These are phyloP conservation scores for Callimorpha dominula DNA, from an alignment of 2,888 invertebrate species.

Conservation along the genomic window DNA sequence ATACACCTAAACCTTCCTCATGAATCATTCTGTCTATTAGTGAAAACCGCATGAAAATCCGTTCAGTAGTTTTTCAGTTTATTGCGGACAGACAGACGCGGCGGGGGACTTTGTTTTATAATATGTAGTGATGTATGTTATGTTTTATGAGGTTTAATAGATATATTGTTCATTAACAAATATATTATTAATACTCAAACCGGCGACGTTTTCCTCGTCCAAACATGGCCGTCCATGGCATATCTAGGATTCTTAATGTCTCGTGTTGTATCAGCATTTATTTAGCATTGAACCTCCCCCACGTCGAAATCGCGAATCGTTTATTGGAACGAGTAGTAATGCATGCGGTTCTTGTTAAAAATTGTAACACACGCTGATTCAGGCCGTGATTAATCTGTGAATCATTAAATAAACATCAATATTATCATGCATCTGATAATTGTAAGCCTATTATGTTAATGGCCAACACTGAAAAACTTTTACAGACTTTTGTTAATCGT, in stretches of 20 bases:
- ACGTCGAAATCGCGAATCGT: constrained; percentile 40
- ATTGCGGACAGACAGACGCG: too few species aligned
- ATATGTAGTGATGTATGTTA: too few species aligned
- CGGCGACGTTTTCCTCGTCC: not conserved
- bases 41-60: too few species aligned
- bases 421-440: constrained; percentile 2
- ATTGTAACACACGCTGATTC: constrained; percentile 30
- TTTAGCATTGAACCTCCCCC: constrained; percentile 49
- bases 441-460: not conserved
- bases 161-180: too few species aligned
- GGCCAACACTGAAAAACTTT: not conserved
- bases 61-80: too few species aligned
- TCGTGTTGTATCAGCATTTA: constrained; percentile 26
- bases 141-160: too few species aligned
- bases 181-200: too few species aligned
- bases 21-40: too few species aligned
- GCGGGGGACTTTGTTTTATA: too few species aligned
- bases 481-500: too few species aligned
- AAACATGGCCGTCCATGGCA: not conserved
- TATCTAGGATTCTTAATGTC: not conserved
- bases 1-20: too few species aligned
- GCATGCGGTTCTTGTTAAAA: constrained; percentile 30
- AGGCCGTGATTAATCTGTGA: constrained; percentile 17
- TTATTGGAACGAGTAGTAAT: constrained; percentile 24
- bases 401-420: constrained; percentile 19